phyloP scores from a whole-genome alignment of 1,140 invertebrate species.

The Heterodera schachtii region DNA sequence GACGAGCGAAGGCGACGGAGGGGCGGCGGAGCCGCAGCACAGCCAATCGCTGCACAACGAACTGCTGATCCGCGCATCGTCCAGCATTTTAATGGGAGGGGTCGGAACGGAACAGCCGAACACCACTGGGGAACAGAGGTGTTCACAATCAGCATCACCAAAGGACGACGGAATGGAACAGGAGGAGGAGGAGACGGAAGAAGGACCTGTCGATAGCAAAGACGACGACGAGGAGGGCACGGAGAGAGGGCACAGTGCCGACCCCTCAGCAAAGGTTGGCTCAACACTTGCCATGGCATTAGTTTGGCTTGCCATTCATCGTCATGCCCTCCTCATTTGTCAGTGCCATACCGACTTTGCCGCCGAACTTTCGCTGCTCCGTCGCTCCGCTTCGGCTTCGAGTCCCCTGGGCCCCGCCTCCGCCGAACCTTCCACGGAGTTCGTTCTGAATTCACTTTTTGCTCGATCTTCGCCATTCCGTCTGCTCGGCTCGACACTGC shows the following conservation, averaged over 20 bases:
- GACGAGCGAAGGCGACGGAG: slow-evolving; percentile 40
- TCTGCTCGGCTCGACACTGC: background rate
- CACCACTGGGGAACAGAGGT: background rate
- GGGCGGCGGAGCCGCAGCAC: background rate
- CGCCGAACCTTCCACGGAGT: background rate
- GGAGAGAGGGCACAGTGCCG: background rate
- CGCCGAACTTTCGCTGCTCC: no score
- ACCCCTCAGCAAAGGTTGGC: no score
- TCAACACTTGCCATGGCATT: no score
- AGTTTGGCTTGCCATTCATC: no score
- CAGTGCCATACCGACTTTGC: background rate
- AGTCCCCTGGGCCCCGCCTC: background rate
- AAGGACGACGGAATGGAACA: background rate
- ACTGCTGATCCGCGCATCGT: background rate
- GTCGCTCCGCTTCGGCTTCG: background rate
- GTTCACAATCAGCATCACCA: background rate
- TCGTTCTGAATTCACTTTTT: background rate
- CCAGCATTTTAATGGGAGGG: background rate
- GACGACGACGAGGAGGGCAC: background rate
- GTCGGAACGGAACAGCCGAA: background rate
- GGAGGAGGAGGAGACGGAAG: background rate
- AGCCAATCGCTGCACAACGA: background rate
- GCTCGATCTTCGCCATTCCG: background rate
- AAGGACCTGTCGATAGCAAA: background rate
- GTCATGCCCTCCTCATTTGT: background rate